phyloP scores from a whole-genome alignment of 2,797 vertebrate species.

The Microtus obscurus region DNA sequence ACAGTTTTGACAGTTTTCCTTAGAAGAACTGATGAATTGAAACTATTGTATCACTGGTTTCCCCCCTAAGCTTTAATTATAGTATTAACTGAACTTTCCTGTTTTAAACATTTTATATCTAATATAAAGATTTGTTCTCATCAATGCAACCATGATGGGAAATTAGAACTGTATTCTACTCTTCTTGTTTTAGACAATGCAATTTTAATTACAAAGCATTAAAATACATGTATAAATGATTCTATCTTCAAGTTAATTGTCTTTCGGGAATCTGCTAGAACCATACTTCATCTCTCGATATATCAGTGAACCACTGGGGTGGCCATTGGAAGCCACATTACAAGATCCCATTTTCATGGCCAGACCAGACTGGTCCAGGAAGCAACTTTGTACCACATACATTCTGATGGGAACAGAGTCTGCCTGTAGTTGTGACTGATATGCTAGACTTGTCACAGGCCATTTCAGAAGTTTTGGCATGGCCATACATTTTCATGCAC shows the following conservation, averaged over 20 bases:
- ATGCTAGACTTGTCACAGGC: neutral
- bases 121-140: neutral
- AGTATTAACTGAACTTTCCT: neutral
- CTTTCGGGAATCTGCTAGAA: neutral
- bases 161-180: neutral
- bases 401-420: neutral
- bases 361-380: neutral
- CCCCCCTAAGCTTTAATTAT: neutral
- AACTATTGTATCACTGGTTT: neutral
- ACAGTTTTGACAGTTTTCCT: neutral
- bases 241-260: neutral
- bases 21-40: slow-evolving; percentile 29
- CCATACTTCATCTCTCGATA: neutral
- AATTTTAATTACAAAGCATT: neutral
- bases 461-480: neutral
- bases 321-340: neutral
- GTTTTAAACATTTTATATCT: slow-evolving; percentile 5
- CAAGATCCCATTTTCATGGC: neutral
- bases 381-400: neutral
- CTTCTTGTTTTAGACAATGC: neutral
- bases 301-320: neutral
- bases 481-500: neutral
- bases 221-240: neutral
- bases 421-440: neutral
- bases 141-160: neutral